phyloP scores from a whole-genome alignment of 2,797 vertebrate species.

The Anolis apletophallus region DNA sequence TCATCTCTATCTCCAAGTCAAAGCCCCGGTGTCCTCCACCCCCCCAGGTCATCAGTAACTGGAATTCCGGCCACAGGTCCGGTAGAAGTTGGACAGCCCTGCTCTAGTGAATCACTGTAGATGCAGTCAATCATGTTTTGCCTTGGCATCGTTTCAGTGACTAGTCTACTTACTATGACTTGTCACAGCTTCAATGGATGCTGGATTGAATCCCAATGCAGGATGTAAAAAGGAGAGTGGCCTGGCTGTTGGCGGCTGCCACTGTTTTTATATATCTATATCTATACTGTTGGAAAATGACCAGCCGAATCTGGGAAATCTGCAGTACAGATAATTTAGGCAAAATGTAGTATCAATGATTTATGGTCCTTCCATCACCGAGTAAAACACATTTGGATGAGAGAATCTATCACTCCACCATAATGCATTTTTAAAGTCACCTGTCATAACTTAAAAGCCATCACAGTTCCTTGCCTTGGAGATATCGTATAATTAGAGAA shows the following conservation, averaged over 20 bases:
- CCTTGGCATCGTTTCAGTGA: conserved; percentile 15
- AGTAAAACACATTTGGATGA: conserved; percentile 22
- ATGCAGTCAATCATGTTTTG: conserved; percentile 19
- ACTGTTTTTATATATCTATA: not conserved
- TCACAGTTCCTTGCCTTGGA: conserved; percentile 11
- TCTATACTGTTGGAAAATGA: conserved; percentile 23
- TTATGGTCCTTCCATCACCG: conserved; percentile 33
- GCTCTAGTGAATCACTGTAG: conserved; percentile 6
- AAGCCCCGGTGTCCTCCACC: too few relatives aligned
- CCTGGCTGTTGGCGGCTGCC: not conserved
- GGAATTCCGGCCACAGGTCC: too few relatives aligned
- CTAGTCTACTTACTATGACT: conserved; percentile 19
- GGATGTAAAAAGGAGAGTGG: conserved; percentile 23
- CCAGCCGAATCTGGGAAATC: conserved; percentile 34
- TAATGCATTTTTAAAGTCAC: conserved; percentile 39
- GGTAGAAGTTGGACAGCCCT: too few relatives aligned
- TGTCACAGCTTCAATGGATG: not conserved
- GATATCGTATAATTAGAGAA: conserved; percentile 12
- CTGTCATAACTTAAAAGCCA: conserved; percentile 30
- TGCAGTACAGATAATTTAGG: conserved; percentile 27
- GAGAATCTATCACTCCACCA: conserved; percentile 23
- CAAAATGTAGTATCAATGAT: conserved; percentile 23
- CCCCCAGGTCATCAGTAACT: too few relatives aligned
- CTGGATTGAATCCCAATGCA: conserved; percentile 30
- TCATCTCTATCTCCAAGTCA: too few relatives aligned